Conservation (phyloP, 1,140 invertebrate genomes). For the Pseudachorutes palmiensis region DNA sequence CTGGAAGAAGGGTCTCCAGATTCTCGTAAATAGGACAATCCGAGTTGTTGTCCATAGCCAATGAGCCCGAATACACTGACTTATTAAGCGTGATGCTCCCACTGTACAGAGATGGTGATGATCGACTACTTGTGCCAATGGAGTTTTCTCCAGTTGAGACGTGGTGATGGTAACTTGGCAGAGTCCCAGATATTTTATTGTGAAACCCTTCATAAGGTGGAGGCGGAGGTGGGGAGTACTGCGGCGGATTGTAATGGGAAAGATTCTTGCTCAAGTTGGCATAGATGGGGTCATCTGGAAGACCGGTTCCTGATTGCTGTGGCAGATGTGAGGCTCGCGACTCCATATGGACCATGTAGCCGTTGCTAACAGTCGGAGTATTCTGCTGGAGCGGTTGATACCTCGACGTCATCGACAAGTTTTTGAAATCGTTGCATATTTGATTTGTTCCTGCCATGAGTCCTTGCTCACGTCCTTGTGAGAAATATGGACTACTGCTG, state of each 20-base stretch:
- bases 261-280: constrained; percentile 17
- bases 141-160: constrained; percentile 20
- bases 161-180: constrained; percentile 15
- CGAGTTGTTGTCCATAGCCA: constrained; percentile 10
- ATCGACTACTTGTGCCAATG: constrained; percentile 23
- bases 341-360: no score
- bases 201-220: constrained; percentile 29
- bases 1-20: constrained; percentile 21
- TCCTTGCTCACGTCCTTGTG: no score
- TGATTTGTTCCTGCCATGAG: no score
- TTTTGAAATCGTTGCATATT: not conserved
- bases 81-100: constrained; percentile 26
- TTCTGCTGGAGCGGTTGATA: not conserved
- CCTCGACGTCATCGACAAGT: not conserved
- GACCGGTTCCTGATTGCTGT: not conserved
- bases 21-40: constrained; percentile 31
- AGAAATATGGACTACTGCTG: no score
- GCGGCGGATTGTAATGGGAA: constrained; percentile 13
- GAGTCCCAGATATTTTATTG: constrained; percentile 24
- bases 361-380: no score
- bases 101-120: constrained; percentile 25
- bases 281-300: constrained; percentile 26
- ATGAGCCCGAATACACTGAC: constrained; percentile 13
- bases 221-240: constrained; percentile 26
- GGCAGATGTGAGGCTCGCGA: no score